A percentile compares a stretch with the other conserved stretches of the same genome.
Evolutionary conservation across 2,888 invertebrate genomes (phyloP).

Genomic region (Leptinotarsa haldemani): DNA sequence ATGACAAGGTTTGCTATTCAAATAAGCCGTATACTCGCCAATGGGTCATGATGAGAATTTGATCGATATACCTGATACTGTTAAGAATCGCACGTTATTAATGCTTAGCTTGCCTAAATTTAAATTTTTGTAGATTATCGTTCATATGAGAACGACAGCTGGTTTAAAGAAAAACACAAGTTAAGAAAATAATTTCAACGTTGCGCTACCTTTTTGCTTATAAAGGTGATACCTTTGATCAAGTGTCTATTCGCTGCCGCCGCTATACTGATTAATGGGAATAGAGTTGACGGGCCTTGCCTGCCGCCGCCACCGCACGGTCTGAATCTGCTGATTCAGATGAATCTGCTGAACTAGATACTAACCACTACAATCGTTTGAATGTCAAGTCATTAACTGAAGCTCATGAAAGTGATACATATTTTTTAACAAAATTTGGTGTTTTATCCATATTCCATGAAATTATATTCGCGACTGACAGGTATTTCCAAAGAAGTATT

Average conservation of each 20-base stretch:
- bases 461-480: no score
- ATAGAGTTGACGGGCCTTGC: slow-evolving; percentile 48
- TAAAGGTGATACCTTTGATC: background rate
- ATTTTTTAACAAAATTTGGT: background rate
- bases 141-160: no score
- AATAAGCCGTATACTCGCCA: no score
- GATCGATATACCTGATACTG: no score
- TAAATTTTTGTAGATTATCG: no score
- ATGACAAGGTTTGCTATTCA: no score
- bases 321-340: slow-evolving; percentile 61
- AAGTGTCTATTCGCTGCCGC: slow-evolving; percentile 34
- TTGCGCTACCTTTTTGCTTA: background rate
- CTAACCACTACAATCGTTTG: slow-evolving; percentile 9
- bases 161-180: background rate
- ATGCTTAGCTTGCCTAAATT: no score
- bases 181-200: background rate
- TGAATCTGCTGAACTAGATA: slow-evolving; percentile 44
- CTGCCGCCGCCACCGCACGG: slow-evolving; percentile 43
- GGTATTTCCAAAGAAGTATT: no score
- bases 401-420: background rate
- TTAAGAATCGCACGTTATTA: no score
- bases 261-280: slow-evolving; percentile 59
- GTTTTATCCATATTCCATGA: no score
- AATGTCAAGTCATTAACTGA: slow-evolving; percentile 2
- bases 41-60: no score